Percentiles rank a stretch among this genome's conserved stretches.
phyloP scores from a whole-genome alignment of 2,113 vertebrate genomes.

The Turnix velox region DNA sequence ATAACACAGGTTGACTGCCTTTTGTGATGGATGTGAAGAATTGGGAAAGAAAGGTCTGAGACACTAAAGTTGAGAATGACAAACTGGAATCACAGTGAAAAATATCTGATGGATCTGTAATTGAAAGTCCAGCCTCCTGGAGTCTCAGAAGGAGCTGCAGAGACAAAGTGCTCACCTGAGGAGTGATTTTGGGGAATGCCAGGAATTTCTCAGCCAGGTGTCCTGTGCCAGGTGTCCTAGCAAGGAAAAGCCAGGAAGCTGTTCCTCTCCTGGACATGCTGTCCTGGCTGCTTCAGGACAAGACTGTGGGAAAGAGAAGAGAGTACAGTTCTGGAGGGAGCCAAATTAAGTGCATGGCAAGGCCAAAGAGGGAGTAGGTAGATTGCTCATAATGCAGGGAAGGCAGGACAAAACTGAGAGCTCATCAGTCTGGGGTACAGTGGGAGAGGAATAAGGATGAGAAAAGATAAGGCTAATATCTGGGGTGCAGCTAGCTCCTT shows the following conservation, averaged over 20 bases:
- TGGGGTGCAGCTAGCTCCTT: background rate
- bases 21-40: background rate
- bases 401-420: background rate
- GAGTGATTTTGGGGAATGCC: background rate
- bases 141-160: background rate
- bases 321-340: fast-evolving
- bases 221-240: background rate
- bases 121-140: background rate
- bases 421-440: background rate
- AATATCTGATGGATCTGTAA: background rate
- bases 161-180: background rate
- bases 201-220: background rate
- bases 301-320: background rate
- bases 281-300: background rate
- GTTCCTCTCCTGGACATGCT: background rate
- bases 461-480: background rate
- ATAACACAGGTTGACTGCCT: background rate
- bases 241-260: background rate
- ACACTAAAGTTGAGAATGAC: background rate
- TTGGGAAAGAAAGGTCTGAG: background rate
- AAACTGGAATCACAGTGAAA: background rate
- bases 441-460: background rate
- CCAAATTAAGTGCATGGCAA: background rate
- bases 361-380: background rate
- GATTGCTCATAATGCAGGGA: background rate